These are phyloP conservation scores for Gadopsis bispinosus DNA, from an alignment of 2,797 vertebrate species.

Conservation along the genomic window DNA sequence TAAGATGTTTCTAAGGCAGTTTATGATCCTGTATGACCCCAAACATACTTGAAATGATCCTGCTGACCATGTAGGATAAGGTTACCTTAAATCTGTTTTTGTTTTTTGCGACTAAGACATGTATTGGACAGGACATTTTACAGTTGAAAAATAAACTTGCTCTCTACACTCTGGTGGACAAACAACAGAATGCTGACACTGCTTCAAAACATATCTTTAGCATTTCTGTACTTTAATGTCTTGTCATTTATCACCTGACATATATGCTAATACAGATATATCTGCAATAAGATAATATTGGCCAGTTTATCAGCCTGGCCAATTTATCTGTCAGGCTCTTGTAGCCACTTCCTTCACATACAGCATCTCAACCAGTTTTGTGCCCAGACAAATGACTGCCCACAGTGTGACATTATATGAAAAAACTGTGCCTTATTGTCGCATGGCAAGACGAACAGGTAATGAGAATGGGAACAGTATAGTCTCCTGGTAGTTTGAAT, in stretches of 20 bases:
- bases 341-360: constrained; percentile 4
- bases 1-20: background rate
- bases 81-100: no score
- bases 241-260: no score
- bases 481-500: background rate
- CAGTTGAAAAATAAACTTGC: background rate
- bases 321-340: background rate
- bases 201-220: background rate
- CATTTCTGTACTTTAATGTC: no score
- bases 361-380: background rate
- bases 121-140: background rate
- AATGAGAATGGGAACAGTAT: background rate
- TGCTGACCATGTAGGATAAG: background rate
- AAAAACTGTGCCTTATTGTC: background rate
- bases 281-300: no score
- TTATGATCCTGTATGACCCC: background rate
- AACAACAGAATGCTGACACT: background rate
- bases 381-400: background rate
- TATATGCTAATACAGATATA: no score
- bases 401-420: background rate
- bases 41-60: background rate
- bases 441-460: background rate
- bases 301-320: no score
- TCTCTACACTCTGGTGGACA: background rate
- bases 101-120: background rate